Evolutionary conservation across 2,113 vertebrate species (phyloP).

Genomic region (Alouatta palliata): DNA sequence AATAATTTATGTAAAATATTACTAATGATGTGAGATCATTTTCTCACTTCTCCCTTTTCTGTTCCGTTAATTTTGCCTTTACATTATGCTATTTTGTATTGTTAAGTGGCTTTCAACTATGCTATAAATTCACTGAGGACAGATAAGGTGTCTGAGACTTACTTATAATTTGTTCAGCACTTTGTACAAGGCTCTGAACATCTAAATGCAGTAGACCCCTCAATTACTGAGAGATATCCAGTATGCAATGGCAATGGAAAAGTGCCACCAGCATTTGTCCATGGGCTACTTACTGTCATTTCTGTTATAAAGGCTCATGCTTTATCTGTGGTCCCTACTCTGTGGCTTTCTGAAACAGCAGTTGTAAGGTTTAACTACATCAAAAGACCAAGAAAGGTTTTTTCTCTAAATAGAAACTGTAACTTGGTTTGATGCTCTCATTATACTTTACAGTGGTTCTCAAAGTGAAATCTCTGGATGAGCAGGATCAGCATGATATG

Average conservation of each 20-base stretch:
- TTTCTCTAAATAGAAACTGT: neutral
- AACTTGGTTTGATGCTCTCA: neutral
- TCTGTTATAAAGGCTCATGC: neutral
- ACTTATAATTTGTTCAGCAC: neutral
- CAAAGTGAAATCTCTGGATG: neutral
- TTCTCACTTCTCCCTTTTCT: neutral
- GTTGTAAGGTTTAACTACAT: neutral
- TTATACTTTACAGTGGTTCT: neutral
- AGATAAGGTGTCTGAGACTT: neutral
- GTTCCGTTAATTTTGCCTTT: constrained; percentile 7
- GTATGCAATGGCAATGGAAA: neutral
- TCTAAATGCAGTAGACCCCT: neutral
- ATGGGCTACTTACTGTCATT: neutral
- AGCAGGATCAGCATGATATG: neutral
- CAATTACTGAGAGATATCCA: neutral
- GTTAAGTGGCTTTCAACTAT: neutral
- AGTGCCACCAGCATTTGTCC: neutral
- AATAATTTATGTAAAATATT: neutral
- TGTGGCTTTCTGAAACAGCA: neutral
- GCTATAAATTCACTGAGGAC: neutral
- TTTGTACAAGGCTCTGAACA: neutral
- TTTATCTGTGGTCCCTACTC: neutral
- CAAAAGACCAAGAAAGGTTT: neutral
- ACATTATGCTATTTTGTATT: neutral
- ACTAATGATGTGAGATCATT: neutral